Conservation (phyloP, 2,113 vertebrate species). For the Saccopteryx bilineata region DNA sequence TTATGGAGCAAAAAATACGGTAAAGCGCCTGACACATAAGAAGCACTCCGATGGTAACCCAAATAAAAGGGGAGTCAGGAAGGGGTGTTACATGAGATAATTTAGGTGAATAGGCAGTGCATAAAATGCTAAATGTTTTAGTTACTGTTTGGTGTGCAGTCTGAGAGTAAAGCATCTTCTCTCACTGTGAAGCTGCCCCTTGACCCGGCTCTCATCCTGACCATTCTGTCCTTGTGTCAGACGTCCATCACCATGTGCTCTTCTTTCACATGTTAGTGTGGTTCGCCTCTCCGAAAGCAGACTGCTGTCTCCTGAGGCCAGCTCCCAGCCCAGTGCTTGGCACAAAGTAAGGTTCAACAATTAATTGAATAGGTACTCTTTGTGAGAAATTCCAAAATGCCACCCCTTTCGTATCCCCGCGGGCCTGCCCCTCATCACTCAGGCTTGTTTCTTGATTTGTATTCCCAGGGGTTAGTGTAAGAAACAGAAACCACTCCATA, state of each 20-base stretch:
- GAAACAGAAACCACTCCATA: constrained; percentile 28
- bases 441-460: constrained; percentile 42
- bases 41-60: neutral
- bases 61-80: neutral
- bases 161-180: neutral
- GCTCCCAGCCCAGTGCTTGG: neutral
- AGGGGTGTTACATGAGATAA: neutral
- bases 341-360: neutral
- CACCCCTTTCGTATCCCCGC: neutral
- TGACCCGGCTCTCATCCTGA: neutral
- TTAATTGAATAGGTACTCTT: neutral
- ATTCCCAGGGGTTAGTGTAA: neutral
- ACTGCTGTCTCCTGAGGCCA: neutral
- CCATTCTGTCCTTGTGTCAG: neutral
- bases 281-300: neutral
- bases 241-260: neutral
- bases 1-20: too few species aligned
- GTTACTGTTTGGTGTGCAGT: neutral
- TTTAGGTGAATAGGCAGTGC: neutral
- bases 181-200: neutral
- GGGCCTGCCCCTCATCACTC: neutral
- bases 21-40: neutral
- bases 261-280: neutral
- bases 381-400: neutral
- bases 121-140: neutral